Evolutionary conservation across 64 coral and sea anemone genomes (phyloP).

Genomic region (Catalaphyllia jardinei): DNA sequence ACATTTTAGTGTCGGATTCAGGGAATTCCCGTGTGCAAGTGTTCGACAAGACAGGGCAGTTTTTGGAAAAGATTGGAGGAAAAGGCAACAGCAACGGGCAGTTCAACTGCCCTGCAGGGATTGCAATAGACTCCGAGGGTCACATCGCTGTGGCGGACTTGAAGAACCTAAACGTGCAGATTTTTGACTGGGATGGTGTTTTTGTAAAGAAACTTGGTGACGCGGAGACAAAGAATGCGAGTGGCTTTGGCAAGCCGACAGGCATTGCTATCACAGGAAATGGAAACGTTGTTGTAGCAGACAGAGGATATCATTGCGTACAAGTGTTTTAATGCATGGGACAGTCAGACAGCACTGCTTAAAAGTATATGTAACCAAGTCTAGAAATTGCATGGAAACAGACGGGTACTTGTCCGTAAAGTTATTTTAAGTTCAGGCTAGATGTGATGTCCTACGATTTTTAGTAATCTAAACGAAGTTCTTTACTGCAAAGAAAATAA

Average conservation of each 20-base stretch:
- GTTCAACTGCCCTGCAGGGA: conserved; percentile 77
- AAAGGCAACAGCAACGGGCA: conserved; percentile 82
- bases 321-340: conserved; percentile 56
- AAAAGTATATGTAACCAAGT: background rate
- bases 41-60: conserved; percentile 62
- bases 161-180: conserved; percentile 82
- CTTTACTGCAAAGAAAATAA: too few relatives aligned
- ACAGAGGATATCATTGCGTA: conserved; percentile 73
- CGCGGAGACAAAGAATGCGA: conserved; percentile 42
- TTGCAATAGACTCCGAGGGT: conserved; percentile 75
- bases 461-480: too few relatives aligned
- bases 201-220: conserved; percentile 83
- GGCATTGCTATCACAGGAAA: conserved; percentile 74
- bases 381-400: background rate
- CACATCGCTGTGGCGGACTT: conserved; percentile 83
- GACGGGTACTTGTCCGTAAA: too few relatives aligned
- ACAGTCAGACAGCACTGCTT: background rate
- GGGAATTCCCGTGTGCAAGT: conserved; percentile 86
- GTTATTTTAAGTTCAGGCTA: too few relatives aligned
- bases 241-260: conserved; percentile 75
- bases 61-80: conserved; percentile 77
- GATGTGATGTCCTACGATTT: too few relatives aligned
- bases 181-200: conserved; percentile 65
- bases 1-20: conserved; percentile 84
- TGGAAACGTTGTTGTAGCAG: conserved; percentile 84